phyloP scores from a whole-genome alignment of 2,113 vertebrate genomes.

The Caretta caretta region DNA sequence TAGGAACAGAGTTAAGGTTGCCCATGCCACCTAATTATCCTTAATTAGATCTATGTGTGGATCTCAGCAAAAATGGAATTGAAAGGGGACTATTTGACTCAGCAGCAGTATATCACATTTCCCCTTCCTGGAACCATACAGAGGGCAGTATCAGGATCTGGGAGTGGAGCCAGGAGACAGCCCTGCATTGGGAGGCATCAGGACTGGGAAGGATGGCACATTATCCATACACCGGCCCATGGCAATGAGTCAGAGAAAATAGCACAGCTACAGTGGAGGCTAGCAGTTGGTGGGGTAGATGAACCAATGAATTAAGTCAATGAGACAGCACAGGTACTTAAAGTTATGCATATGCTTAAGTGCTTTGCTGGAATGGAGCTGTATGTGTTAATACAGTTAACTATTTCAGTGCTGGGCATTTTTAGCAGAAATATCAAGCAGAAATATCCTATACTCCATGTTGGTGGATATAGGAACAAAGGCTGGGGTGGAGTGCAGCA shows the following conservation, averaged over 20 bases:
- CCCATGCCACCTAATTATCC: conserved; percentile 32
- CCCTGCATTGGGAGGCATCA: not conserved
- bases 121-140: conserved; percentile 21
- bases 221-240: not conserved
- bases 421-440: not conserved
- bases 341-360: not conserved
- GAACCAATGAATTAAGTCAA: not conserved
- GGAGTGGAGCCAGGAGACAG: not conserved
- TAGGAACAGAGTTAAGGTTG: conserved; percentile 55
- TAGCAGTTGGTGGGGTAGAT: not conserved
- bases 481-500: not conserved
- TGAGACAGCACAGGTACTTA: not conserved
- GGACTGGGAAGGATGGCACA: not conserved
- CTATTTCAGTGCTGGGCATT: not conserved
- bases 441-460: not conserved
- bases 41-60: conserved; percentile 54
- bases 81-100: conserved; percentile 60
- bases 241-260: not conserved
- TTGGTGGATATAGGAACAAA: not conserved
- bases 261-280: not conserved
- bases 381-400: not conserved
- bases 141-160: not conserved
- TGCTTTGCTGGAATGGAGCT: not conserved
- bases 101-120: conserved; percentile 33
- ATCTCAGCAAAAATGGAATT: conserved; percentile 36